Evolutionary conservation across 2,113 vertebrate species (phyloP).

Genomic region (Microcebus ravelobensis): DNA sequence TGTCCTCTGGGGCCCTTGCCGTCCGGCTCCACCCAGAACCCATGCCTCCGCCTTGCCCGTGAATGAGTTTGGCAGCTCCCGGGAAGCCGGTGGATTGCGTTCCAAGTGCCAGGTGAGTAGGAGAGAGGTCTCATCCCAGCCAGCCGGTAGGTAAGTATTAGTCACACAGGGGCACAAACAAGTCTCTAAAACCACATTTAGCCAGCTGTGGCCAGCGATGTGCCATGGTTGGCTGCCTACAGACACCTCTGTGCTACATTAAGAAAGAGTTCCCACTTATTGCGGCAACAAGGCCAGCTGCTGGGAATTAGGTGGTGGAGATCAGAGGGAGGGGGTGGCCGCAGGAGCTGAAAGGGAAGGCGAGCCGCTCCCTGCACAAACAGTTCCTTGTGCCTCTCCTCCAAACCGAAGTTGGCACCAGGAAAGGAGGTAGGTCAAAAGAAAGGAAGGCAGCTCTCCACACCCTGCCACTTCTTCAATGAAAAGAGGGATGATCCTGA

Average conservation of each 20-base stretch:
- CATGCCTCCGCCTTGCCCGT: not conserved
- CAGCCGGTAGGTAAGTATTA: slow-evolving; percentile 74
- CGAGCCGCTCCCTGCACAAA: slow-evolving; percentile 68
- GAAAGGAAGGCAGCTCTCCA: slow-evolving; percentile 29
- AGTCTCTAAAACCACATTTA: slow-evolving; percentile 68
- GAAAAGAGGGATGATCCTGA: not conserved
- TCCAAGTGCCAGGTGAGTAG: slow-evolving; percentile 72
- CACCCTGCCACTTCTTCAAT: not conserved
- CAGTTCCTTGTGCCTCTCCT: slow-evolving; percentile 61
- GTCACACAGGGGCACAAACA: slow-evolving; percentile 77
- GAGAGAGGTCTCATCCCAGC: slow-evolving; percentile 70
- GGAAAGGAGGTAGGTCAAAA: slow-evolving; percentile 19
- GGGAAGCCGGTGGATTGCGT: not conserved
- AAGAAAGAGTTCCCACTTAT: slow-evolving; percentile 73
- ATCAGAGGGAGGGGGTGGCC: slow-evolving; percentile 65
- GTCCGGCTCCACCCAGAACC: not conserved
- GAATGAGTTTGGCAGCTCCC: not conserved
- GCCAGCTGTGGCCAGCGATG: slow-evolving; percentile 75
- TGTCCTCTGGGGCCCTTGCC: not conserved
- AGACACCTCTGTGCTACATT: slow-evolving; percentile 75
- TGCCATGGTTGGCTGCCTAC: slow-evolving; percentile 61
- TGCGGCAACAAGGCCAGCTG: slow-evolving; percentile 73
- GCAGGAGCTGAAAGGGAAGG: slow-evolving; percentile 40
- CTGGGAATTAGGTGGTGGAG: slow-evolving; percentile 70
- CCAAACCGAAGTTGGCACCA: slow-evolving; percentile 35